Percentiles rank a stretch among this genome's conserved stretches.
Conservation (phyloP, 1,140 invertebrate species). For the Drosophila erecta region DNA sequence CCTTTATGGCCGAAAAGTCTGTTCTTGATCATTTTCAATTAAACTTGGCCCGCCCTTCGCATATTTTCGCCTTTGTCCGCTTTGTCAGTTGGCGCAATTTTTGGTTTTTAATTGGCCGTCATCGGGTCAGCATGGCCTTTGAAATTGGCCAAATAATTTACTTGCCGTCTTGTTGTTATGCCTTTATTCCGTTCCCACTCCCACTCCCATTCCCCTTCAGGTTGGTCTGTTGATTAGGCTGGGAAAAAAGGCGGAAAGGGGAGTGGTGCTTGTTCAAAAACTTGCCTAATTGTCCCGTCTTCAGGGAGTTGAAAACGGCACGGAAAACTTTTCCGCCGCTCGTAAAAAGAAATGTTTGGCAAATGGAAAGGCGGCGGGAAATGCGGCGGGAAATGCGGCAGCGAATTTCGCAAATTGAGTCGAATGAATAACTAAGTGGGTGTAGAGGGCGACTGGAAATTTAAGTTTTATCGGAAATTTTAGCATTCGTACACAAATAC, state of each 20-base stretch:
- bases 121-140: constrained; percentile 57
- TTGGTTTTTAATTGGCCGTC: constrained; percentile 64
- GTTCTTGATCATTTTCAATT: constrained; percentile 62
- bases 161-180: constrained; percentile 29
- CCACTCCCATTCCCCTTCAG: too few relatives aligned
- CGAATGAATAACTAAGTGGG: constrained; percentile 46
- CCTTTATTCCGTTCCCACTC: neutral
- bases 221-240: constrained; percentile 54
- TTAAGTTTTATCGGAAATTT: neutral
- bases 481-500: too few relatives aligned
- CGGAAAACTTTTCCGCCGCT: constrained; percentile 40
- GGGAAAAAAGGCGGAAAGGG: constrained; percentile 15
- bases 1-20: constrained; percentile 20
- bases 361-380: constrained; percentile 47
- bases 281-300: constrained; percentile 61
- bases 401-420: constrained; percentile 44
- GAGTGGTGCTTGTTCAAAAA: constrained; percentile 31
- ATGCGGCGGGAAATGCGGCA: constrained; percentile 43
- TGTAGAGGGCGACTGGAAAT: neutral
- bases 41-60: constrained; percentile 38
- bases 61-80: constrained; percentile 15
- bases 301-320: constrained; percentile 3
- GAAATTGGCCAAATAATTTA: constrained; percentile 65
- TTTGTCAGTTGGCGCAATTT: constrained; percentile 46
- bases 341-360: constrained; percentile 42